Base-by-base conservation (phyloP, 2,888 invertebrate genomes). In the Philopedon plagiatum region DNA sequence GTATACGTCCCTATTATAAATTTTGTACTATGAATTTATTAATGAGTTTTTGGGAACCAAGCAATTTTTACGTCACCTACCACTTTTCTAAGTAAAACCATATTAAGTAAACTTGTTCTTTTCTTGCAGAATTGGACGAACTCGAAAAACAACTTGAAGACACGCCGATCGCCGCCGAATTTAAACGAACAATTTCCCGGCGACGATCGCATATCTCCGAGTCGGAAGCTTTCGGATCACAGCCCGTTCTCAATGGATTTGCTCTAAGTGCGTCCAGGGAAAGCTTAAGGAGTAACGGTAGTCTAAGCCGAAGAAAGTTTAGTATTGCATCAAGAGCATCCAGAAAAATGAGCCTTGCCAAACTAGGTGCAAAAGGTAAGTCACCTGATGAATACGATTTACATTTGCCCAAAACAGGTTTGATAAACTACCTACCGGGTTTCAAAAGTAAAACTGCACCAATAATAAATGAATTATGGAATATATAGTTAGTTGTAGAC, bases 81-180 rank as follows among this genome's bases (percentile, higher is more conserved):
- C n/a, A n/a, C n/a, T n/a, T n/a, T n/a, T n/a, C n/a, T n/a, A n/a
- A n/a, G n/a, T n/a, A n/a, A n/a, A n/a, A n/a, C n/a, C n/a, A n/a
- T n/a, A n/a, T n/a, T n/a, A n/a, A n/a, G n/a, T n/a, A n/a, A 37
- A 11, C n/a, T 37, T 13, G n/a, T 1, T 29, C 21, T n/a, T 5
- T 15, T 34, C 21, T 73, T 79, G 71, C 79, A 83, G 90, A 90
- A 78, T 83, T 91, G 69, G 87, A 88, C 62, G 91, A 91, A 82
- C 90, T 93, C 70, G 92, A 93, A 82, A 90, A 91, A 79, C 91
- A 92, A 73, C 84, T 94, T 57, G 92, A 91, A 81, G 89, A 87
- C 46, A 90, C 90, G 76, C 41, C 57, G 32, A 90, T 91, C 8
- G 86, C 89, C 0, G 87, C 87, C 44, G 92, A 92, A 80, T 86